Evolutionary conservation across 2,888 invertebrate genomes (phyloP), one percentile per base, ranked within the genome.

Genomic region (Diarsia mendica): DNA sequence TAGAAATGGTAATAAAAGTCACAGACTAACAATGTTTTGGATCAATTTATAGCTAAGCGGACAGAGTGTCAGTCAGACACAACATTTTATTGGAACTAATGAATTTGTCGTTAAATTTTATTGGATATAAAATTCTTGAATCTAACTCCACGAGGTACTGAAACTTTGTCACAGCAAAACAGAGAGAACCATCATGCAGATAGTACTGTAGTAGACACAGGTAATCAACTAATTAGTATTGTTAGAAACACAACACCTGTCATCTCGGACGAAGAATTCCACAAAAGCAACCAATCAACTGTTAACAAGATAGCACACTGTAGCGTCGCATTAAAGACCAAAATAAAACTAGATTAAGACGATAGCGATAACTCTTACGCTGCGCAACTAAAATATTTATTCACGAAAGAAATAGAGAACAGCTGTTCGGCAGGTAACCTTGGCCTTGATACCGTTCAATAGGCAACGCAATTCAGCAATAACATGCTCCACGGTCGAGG

Each of bases 371-470:
- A 83, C 58, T 82, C 71, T 75, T 46, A 71, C 73, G 72, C 88
- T 89, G 82, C 86, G 85, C 82, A 88, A 89, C 75, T 77, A 84
- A 87, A 84, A 86, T 80, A 86, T 88, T 85, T 84, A 79, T 81
- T 84, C 82, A 73, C 77, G 77, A 85, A 88, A 85, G 87, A 83
- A 87, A 86, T 86, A 84, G 80, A 90, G 87, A 90, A 85, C 93
- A 93, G 93, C 92, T 93, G 94, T 92, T 92, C 85, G 88, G 64
- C 72, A 80, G 81, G 85, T 88, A 93, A 93, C 95, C 96, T 95
- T 96, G 96, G 93, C 96, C 95, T 94, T 95, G 95, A 94, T 93
- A 92, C 91, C 89, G 92, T 88, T 91, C 90, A 91, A 90, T 92
- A 92, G 89, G 91, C 90, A 91, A 88, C 92, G 91, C 91, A 94